These are phyloP conservation scores for Phortica variegata DNA, from an alignment of 1,140 invertebrate genomes.

Conservation along the genomic window DNA sequence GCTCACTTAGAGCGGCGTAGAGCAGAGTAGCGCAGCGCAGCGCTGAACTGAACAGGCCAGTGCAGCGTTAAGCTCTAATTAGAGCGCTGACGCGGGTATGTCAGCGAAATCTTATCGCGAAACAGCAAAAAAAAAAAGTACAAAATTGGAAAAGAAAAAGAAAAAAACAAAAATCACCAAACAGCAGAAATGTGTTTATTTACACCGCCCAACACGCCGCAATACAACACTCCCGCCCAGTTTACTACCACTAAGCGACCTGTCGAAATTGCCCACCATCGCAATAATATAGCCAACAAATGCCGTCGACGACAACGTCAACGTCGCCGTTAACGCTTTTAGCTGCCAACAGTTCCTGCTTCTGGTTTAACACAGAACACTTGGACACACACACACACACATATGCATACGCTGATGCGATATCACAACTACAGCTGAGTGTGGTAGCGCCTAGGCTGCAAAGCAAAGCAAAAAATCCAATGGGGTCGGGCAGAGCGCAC, in stretches of 20 bases:
- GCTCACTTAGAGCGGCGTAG: no score
- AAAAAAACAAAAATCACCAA: conserved; percentile 7
- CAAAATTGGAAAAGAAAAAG: no score
- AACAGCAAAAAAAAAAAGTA: conserved; percentile 13
- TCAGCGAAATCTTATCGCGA: conserved; percentile 51
- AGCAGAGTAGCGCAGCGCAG: no score
- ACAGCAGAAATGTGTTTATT: conserved; percentile 34
- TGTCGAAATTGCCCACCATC: conserved; percentile 10
- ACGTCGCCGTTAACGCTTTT: conserved; percentile 9
- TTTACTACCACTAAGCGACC: conserved; percentile 7
- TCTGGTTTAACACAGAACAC: conserved; percentile 27
- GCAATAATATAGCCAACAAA: conserved; percentile 6
- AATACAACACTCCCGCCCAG: no score
- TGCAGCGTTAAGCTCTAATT: conserved; percentile 54
- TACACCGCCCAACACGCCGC: conserved; percentile 6
- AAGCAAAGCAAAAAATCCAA: conserved; percentile 6
- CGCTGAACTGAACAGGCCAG: no score
- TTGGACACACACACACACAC: conserved; percentile 13
- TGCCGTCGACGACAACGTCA: conserved; percentile 4
- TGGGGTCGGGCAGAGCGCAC: conserved; percentile 15
- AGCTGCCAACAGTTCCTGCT: conserved; percentile 48
- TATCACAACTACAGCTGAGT: no score
- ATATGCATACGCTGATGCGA: neutral
- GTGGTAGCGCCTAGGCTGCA: neutral
- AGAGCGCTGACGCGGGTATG: conserved; percentile 35